phyloP scores from a whole-genome alignment of 2,797 vertebrate species.

The Leptoclinus maculatus region DNA sequence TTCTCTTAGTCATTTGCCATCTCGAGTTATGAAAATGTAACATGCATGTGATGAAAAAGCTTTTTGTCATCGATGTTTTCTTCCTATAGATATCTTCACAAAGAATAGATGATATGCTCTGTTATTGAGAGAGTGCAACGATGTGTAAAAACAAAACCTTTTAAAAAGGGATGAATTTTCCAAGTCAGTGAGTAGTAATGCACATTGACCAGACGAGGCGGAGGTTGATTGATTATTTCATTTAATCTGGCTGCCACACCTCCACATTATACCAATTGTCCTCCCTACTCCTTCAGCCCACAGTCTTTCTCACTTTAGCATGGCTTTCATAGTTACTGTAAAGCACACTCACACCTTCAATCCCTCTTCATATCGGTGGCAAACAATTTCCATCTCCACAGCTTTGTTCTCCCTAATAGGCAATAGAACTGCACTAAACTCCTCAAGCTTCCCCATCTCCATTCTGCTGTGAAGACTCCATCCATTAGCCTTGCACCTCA shows the following conservation, averaged over 20 bases:
- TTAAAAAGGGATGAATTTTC: conserved; percentile 62
- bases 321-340: conserved; percentile 65
- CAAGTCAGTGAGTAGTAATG: conserved; percentile 50
- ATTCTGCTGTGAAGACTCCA: conserved; percentile 79
- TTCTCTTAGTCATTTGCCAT: conserved; percentile 4
- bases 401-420: conserved; percentile 69
- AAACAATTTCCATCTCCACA: conserved; percentile 69
- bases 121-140: conserved; percentile 41
- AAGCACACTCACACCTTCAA: conserved; percentile 54
- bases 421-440: conserved; percentile 67
- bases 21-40: not conserved
- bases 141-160: conserved; percentile 56
- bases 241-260: conserved; percentile 66
- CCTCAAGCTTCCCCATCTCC: conserved; percentile 71
- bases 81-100: conserved; percentile 18
- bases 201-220: conserved; percentile 63
- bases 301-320: conserved; percentile 45
- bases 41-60: conserved; percentile 11
- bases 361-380: conserved; percentile 67
- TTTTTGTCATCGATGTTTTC: conserved; percentile 29
- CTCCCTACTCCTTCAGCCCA: conserved; percentile 38
- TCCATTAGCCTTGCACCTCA: conserved; percentile 80
- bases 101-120: conserved; percentile 26
- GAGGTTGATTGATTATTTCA: conserved; percentile 75
- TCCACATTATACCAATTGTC: conserved; percentile 48